These are phyloP conservation scores for Hippopotamyrus pictus DNA, from an alignment of 2,797 vertebrate genomes.

Conservation along the genomic window DNA sequence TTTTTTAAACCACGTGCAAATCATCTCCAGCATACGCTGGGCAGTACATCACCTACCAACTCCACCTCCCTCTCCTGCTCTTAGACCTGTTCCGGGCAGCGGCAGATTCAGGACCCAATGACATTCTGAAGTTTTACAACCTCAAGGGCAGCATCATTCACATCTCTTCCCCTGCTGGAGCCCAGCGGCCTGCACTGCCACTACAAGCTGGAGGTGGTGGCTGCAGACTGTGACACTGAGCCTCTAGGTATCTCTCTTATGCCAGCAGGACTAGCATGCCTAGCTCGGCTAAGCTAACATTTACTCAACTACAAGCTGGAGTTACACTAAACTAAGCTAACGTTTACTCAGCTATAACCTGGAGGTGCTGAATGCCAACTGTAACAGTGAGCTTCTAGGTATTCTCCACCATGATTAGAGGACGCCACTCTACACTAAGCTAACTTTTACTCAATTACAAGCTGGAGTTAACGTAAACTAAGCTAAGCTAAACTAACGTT, in stretches of 20 bases:
- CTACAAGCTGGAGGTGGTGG: conserved; percentile 71
- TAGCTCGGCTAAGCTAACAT: not conserved
- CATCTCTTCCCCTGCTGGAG: conserved; percentile 61
- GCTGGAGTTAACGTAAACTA: not conserved
- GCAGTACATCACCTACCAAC: not conserved
- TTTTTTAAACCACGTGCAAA: not conserved
- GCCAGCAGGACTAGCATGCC: not conserved
- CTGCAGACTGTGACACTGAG: conserved; percentile 63
- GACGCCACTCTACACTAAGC: not conserved
- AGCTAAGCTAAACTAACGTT: not conserved
- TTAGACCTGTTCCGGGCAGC: conserved; percentile 66
- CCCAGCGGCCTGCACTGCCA: conserved; percentile 52
- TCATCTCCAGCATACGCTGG: not conserved
- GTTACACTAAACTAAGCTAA: conserved; percentile 8
- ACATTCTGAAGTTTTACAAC: conserved; percentile 72
- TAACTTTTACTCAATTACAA: not conserved
- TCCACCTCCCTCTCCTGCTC: not conserved
- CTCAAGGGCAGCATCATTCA: conserved; percentile 69
- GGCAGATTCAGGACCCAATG: conserved; percentile 65
- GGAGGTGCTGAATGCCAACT: conserved; percentile 66
- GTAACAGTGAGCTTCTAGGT: conserved; percentile 65
- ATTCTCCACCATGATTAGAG: conserved; percentile 25
- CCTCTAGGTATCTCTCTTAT: conserved; percentile 53
- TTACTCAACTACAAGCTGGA: conserved; percentile 25
- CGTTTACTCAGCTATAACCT: conserved; percentile 54